A percentile compares a stretch with the other conserved stretches of the same genome.
Conservation (phyloP, 2,888 invertebrate genomes). For the Polyommatus icarus region DNA sequence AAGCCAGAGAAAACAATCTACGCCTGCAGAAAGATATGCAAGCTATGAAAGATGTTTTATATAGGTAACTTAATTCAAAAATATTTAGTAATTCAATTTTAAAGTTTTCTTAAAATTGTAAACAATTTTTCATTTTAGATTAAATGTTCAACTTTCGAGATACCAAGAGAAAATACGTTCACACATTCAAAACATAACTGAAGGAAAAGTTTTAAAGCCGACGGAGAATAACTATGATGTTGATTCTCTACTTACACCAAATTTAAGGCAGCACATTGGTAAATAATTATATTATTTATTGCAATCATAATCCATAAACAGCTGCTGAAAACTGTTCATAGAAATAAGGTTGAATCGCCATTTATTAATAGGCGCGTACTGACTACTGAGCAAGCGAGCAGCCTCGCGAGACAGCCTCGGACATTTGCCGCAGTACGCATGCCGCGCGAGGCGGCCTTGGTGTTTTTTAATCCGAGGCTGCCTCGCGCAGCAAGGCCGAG, state of each 20-base stretch:
- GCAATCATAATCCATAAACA: too few relatives aligned
- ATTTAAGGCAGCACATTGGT: conserved; percentile 57
- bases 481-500: too few relatives aligned
- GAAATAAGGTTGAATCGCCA: too few relatives aligned
- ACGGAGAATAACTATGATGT: conserved; percentile 52
- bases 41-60: conserved; percentile 88
- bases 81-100: background rate
- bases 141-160: conserved; percentile 88
- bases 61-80: conserved; percentile 65
- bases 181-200: conserved; percentile 49
- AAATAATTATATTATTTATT: conserved; percentile 4
- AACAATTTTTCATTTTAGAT: conserved; percentile 55
- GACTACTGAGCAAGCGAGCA: too few relatives aligned
- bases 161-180: conserved; percentile 86
- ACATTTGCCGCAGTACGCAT: too few relatives aligned
- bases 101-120: background rate
- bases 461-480: too few relatives aligned
- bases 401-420: too few relatives aligned
- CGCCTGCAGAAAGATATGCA: conserved; percentile 84
- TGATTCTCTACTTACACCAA: conserved; percentile 63
- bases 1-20: conserved; percentile 77
- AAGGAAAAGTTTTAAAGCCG: conserved; percentile 50
- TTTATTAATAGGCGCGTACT: too few relatives aligned
- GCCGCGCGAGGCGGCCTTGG: too few relatives aligned
- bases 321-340: too few relatives aligned